A percentile compares a stretch with the other conserved stretches of the same genome.
Conservation (phyloP, 2,113 vertebrate species). For the Setophaga kirtlandii region DNA sequence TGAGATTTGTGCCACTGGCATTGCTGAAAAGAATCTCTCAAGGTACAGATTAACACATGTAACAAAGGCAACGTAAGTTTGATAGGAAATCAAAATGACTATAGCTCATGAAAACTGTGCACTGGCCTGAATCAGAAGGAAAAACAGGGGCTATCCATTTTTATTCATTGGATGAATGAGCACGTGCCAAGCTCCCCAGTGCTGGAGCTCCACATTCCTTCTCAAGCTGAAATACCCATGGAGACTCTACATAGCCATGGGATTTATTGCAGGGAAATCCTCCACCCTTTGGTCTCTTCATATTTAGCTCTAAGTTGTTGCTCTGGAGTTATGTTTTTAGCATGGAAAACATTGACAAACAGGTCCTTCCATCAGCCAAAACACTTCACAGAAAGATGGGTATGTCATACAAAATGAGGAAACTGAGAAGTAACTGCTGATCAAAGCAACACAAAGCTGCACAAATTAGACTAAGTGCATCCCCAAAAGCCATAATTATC, state of each 20-base stretch:
- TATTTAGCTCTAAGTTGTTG: neutral
- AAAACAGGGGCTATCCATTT: neutral
- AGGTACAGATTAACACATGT: neutral
- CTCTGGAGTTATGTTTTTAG: neutral
- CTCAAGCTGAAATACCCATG: neutral
- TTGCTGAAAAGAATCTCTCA: neutral
- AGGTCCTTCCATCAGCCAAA: neutral
- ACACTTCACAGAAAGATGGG: neutral
- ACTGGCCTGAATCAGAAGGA: neutral
- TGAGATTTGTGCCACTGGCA: neutral
- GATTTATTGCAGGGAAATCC: neutral
- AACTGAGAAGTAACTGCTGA: neutral
- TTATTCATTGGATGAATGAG: neutral
- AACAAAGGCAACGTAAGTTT: neutral
- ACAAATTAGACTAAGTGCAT: neutral
- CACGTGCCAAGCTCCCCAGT: neutral
- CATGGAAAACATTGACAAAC: neutral
- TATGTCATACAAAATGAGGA: neutral
- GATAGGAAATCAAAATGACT: neutral
- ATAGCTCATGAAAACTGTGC: neutral
- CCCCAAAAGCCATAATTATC: slow-evolving; percentile 20
- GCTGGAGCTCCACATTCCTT: neutral
- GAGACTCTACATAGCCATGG: neutral
- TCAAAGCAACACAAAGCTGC: slow-evolving; percentile 22
- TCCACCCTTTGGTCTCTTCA: neutral